Evolutionary conservation across 2,888 invertebrate species (phyloP).

Genomic region (Anaspis maculata): DNA sequence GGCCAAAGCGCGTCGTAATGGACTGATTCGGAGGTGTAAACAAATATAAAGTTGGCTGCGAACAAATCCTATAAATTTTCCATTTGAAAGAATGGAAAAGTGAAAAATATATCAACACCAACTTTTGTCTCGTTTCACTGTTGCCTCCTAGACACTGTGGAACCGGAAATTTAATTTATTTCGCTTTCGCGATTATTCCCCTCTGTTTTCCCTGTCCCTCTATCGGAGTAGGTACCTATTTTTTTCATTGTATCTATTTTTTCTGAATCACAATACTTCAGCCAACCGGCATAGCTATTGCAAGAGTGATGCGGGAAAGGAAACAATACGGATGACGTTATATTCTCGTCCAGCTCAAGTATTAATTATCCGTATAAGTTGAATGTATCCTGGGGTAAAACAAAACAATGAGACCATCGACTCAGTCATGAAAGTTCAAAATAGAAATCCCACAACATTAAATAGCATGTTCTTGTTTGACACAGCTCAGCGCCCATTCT

Average conservation of each 20-base stretch:
- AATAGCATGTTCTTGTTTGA: slow-evolving; percentile 20
- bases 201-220: neutral
- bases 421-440: slow-evolving; percentile 17
- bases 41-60: slow-evolving; percentile 20
- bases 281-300: slow-evolving; percentile 12
- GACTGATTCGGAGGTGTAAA: slow-evolving; percentile 19
- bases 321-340: slow-evolving; percentile 11
- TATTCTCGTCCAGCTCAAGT: slow-evolving; percentile 8
- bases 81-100: slow-evolving; percentile 8
- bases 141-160: slow-evolving; percentile 8
- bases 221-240: neutral
- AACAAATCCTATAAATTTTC: slow-evolving; percentile 19
- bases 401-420: slow-evolving; percentile 13
- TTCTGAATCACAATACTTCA: too few relatives aligned
- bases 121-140: slow-evolving; percentile 12
- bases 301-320: slow-evolving; percentile 8
- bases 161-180: slow-evolving; percentile 14
- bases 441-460: slow-evolving; percentile 20
- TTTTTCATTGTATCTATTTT: slow-evolving; percentile 3
- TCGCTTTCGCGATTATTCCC: slow-evolving; percentile 8
- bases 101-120: slow-evolving; percentile 12
- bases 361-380: slow-evolving; percentile 14
- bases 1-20: too few relatives aligned
- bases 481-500: slow-evolving; percentile 19
- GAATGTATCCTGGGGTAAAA: slow-evolving; percentile 11